Conservation (phyloP, 2,888 invertebrate species). For the Synergus gifuensis region DNA sequence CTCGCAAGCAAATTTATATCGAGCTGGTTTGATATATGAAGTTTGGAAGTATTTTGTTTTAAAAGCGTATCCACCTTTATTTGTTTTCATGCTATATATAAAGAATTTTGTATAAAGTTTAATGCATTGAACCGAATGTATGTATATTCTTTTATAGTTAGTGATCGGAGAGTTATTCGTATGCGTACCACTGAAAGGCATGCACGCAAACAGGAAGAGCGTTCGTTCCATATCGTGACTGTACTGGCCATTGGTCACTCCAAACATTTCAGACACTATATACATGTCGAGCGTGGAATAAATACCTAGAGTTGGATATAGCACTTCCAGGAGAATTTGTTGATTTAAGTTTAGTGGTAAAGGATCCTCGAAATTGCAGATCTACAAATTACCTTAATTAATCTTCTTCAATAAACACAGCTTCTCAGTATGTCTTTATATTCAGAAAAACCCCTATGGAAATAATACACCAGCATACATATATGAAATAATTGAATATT, state of each 20-base stretch:
- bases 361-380: not conserved
- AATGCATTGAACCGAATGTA: conserved; percentile 7
- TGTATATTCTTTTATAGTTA: conserved; percentile 31
- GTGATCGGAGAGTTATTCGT: conserved; percentile 26
- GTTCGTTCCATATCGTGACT: conserved; percentile 60
- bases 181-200: conserved; percentile 31
- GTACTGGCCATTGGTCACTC: conserved; percentile 48
- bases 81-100: not conserved
- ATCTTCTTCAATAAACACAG: not conserved
- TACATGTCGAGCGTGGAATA: conserved; percentile 11
- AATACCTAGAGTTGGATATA: conserved; percentile 17
- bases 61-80: too few species aligned
- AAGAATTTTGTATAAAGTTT: not conserved
- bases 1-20: too few species aligned
- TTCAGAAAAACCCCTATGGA: not conserved
- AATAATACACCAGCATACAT: not conserved
- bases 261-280: conserved; percentile 30
- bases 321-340: conserved; percentile 1
- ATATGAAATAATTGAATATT: not conserved
- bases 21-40: too few species aligned
- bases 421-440: not conserved
- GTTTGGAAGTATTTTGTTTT: too few species aligned
- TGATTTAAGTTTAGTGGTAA: not conserved
- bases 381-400: not conserved
- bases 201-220: conserved; percentile 58